Conservation (phyloP, 2,888 invertebrate species). For the Steinernema hermaphroditum region DNA sequence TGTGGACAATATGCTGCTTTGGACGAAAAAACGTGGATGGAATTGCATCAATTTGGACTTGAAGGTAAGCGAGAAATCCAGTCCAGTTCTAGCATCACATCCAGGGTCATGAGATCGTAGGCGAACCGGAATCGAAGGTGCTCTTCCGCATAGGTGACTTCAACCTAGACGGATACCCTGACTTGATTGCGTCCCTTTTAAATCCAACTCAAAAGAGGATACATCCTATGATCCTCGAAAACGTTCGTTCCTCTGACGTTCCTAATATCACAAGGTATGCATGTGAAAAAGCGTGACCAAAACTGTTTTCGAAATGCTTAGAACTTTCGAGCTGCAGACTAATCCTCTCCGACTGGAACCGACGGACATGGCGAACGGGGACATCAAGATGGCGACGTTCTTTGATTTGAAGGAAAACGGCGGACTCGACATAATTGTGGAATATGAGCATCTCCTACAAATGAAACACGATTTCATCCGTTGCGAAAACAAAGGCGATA, state of each 20-base stretch:
- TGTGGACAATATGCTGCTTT: conserved; percentile 43
- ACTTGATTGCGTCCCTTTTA: conserved; percentile 49
- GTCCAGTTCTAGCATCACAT: too few relatives aligned
- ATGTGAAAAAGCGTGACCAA: neutral
- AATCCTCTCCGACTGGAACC: conserved; percentile 34
- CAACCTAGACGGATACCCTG: conserved; percentile 61
- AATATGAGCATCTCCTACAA: conserved; percentile 44
- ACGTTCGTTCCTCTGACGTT: conserved; percentile 32
- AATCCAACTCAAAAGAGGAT: conserved; percentile 35
- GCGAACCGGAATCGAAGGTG: conserved; percentile 34
- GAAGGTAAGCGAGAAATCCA: neutral
- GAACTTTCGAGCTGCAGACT: conserved; percentile 39
- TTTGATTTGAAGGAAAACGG: conserved; percentile 65
- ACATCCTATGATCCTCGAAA: conserved; percentile 48
- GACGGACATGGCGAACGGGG: conserved; percentile 33
- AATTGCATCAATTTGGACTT: conserved; percentile 48
- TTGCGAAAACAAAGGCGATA: conserved; percentile 61
- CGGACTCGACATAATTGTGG: conserved; percentile 62
- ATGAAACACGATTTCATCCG: conserved; percentile 41
- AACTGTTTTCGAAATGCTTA: conserved; percentile 5
- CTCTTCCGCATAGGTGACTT: conserved; percentile 64
- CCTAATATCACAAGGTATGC: neutral
- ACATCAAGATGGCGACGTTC: conserved; percentile 45
- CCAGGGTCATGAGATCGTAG: conserved; percentile 27
- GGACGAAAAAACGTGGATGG: conserved; percentile 39